Conservation (phyloP, 2,113 vertebrate species). For the Melanostigma gelatinosum region DNA sequence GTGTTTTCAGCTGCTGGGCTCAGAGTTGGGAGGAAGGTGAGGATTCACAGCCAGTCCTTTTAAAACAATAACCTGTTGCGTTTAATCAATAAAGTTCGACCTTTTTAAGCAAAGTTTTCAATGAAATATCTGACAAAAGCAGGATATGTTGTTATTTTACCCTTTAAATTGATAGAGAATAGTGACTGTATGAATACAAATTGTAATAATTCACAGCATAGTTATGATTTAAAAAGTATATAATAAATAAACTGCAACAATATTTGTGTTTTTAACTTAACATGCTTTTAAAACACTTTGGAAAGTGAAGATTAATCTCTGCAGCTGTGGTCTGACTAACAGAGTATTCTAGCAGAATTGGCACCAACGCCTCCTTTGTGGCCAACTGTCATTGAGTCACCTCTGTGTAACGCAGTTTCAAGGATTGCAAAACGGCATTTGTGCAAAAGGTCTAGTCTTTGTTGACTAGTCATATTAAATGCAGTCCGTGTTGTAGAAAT, state of each 20-base stretch:
- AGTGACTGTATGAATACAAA: neutral
- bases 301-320: constrained; percentile 22
- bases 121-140: neutral
- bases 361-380: neutral
- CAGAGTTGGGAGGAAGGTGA: neutral
- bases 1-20: neutral
- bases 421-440: constrained; percentile 35
- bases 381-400: constrained; percentile 44
- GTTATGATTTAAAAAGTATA: neutral
- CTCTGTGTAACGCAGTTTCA: constrained; percentile 21
- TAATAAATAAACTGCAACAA: neutral
- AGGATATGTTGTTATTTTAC: neutral
- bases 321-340: constrained; percentile 59
- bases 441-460: constrained; percentile 27
- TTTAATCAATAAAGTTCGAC: constrained; percentile 38
- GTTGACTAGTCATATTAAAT: constrained; percentile 21
- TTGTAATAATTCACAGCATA: neutral
- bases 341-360: neutral
- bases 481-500: constrained; percentile 16
- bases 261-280: neutral
- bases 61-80: constrained; percentile 15
- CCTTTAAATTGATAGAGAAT: neutral
- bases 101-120: neutral
- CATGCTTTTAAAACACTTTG: constrained; percentile 3
- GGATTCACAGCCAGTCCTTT: constrained; percentile 5